Conservation (phyloP, 2,797 vertebrate genomes). For the Phaenicophaeus curvirostris region DNA sequence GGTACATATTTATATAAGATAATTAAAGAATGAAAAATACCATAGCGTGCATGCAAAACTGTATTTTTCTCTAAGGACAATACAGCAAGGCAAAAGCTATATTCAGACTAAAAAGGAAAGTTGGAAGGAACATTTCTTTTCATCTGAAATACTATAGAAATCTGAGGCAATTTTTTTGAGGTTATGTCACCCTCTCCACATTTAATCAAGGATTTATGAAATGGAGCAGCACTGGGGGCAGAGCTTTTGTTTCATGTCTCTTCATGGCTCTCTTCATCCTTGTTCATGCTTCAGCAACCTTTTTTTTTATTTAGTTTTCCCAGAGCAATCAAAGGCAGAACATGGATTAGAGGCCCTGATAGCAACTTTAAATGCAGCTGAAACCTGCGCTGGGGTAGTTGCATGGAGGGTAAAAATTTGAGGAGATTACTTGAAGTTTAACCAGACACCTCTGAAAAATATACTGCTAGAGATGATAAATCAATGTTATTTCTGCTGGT, state of each 20-base stretch:
- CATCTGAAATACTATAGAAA: background rate
- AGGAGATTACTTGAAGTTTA: background rate
- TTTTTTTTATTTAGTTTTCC: conserved; percentile 18
- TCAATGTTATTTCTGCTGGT: background rate
- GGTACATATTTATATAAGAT: background rate
- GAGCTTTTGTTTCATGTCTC: background rate
- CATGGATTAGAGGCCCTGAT: background rate
- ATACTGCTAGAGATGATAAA: background rate
- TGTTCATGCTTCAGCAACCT: background rate
- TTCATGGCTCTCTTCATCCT: background rate
- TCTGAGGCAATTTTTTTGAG: background rate
- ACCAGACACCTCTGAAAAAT: background rate
- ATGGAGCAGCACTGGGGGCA: background rate
- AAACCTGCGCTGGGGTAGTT: background rate
- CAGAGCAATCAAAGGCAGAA: background rate
- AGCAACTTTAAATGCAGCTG: background rate
- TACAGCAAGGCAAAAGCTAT: background rate
- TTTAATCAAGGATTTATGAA: conserved; percentile 4
- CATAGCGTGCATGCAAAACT: background rate
- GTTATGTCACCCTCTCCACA: background rate
- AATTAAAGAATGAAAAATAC: background rate
- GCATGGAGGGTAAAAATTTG: background rate
- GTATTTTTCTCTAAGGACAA: background rate
- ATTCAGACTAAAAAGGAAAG: background rate
- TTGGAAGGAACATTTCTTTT: background rate